Conservation (phyloP, 2,797 vertebrate genomes). For the Enteromius paludinosus region DNA sequence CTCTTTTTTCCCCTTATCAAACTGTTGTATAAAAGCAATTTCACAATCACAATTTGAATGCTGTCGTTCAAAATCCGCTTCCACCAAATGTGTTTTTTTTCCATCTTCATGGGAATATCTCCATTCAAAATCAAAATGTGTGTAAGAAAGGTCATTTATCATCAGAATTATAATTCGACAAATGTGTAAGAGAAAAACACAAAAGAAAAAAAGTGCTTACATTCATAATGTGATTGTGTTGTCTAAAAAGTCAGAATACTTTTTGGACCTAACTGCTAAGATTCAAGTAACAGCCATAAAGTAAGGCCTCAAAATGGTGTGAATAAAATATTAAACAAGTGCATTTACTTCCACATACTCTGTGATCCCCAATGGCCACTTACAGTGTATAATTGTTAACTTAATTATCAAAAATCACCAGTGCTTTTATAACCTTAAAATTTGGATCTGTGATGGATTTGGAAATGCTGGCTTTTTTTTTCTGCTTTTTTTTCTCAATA, state of each 20-base stretch:
- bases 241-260: background rate
- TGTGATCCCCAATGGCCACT: background rate
- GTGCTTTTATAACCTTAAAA: slow-evolving; percentile 5
- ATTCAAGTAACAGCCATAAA: slow-evolving; percentile 9
- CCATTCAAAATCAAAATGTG: background rate
- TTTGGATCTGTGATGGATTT: background rate
- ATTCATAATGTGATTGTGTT: background rate
- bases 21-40: background rate
- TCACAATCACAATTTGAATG: background rate
- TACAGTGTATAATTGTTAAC: background rate
- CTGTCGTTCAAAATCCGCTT: background rate
- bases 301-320: slow-evolving; percentile 7
- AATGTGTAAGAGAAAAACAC: background rate
- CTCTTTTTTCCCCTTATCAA: background rate
- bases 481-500: no score
- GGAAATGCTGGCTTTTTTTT: background rate
- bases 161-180: background rate
- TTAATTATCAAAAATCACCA: background rate
- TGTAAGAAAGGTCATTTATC: background rate
- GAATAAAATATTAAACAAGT: background rate
- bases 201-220: background rate
- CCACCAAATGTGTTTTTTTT: background rate
- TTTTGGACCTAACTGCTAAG: background rate
- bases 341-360: background rate
- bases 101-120: background rate